A percentile compares a stretch with the other conserved stretches of the same genome.
Evolutionary conservation across 2,113 vertebrate species (phyloP).

Genomic region (Argyrosomus japonicus): DNA sequence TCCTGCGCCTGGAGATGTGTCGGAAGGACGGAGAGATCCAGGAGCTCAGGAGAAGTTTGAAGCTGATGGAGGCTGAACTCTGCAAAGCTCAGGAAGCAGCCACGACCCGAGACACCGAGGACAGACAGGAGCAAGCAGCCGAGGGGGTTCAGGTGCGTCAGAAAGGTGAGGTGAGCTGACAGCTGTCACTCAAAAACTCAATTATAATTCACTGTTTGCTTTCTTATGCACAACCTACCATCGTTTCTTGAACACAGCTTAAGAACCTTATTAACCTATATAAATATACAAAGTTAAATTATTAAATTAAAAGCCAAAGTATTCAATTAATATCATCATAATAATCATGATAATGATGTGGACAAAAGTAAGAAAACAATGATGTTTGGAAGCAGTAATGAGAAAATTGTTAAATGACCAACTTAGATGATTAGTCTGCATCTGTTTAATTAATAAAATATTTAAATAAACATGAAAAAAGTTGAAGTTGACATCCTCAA

Average conservation of each 20-base stretch:
- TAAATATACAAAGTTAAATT: too few species aligned
- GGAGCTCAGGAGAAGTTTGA: constrained; percentile 69
- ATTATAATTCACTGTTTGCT: not conserved
- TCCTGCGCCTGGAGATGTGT: constrained; percentile 75
- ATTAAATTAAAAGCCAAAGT: not conserved
- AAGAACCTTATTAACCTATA: too few species aligned
- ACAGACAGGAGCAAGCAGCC: not conserved
- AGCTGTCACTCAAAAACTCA: not conserved
- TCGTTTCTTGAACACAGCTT: accelerated
- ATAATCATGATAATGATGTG: not conserved
- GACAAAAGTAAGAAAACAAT: not conserved
- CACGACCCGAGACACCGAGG: not conserved
- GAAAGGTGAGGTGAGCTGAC: constrained; percentile 34
- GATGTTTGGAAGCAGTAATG: not conserved
- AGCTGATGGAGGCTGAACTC: constrained; percentile 60
- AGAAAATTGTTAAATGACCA: not conserved
- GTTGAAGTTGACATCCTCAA: not conserved
- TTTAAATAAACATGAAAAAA: not conserved
- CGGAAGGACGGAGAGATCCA: constrained; percentile 73
- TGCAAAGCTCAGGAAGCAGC: constrained; percentile 43
- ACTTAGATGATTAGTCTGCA: not conserved
- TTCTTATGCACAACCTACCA: accelerated
- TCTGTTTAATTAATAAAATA: not conserved
- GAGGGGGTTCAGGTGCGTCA: not conserved
- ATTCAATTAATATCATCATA: too few species aligned